phyloP scores from a whole-genome alignment of 2,113 vertebrate genomes.

The Tauraco erythrolophus region DNA sequence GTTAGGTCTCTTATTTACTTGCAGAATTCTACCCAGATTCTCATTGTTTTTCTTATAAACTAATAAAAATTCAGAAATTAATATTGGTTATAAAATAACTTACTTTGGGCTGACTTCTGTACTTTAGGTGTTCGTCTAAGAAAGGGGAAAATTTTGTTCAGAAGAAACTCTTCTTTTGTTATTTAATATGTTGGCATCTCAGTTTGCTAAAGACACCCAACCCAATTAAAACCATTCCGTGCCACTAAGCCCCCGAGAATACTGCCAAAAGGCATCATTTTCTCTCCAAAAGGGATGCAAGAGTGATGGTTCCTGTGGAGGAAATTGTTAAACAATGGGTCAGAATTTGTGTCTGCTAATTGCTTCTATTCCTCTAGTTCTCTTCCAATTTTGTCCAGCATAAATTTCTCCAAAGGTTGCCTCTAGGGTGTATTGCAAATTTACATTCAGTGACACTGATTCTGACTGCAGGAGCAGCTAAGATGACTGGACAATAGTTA shows the following conservation, averaged over 20 bases:
- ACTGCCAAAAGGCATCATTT: neutral
- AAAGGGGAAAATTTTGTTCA: neutral
- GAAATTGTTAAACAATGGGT: neutral
- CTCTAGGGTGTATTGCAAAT: neutral
- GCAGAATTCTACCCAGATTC: neutral
- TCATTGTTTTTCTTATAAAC: neutral
- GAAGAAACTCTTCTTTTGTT: neutral
- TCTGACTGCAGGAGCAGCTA: neutral
- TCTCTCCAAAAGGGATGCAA: neutral
- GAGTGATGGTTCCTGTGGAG: neutral
- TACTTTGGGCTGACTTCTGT: neutral
- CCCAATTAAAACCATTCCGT: neutral
- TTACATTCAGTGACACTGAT: neutral
- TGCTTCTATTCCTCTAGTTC: neutral
- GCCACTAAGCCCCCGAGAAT: neutral
- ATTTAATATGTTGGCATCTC: neutral
- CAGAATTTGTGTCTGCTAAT: neutral
- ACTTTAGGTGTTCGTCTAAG: neutral
- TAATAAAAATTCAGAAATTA: neutral
- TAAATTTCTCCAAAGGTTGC: neutral
- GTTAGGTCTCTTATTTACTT: neutral
- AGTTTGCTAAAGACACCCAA: neutral
- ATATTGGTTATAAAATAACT: neutral
- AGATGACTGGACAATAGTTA: neutral
- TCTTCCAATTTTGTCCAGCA: neutral